A percentile compares a stretch with the other conserved stretches of the same genome.
Conservation (phyloP, 2,113 vertebrate genomes). For the Pseudorhombus dupliciocellatus region DNA sequence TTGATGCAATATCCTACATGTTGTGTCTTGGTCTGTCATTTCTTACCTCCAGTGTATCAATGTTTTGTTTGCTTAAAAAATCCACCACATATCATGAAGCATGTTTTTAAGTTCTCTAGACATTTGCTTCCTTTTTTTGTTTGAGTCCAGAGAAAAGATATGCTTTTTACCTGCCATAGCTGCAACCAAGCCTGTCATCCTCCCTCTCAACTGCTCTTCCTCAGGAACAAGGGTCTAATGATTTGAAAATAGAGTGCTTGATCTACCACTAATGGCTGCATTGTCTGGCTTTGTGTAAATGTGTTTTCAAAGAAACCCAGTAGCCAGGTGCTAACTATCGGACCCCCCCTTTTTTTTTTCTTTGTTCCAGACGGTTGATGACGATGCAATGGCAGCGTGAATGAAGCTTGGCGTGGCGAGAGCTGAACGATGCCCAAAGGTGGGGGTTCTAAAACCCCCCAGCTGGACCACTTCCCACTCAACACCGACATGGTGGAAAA, state of each 20-base stretch:
- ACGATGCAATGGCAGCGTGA: slow-evolving; percentile 95
- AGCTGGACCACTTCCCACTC: slow-evolving; percentile 96
- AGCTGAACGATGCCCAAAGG: slow-evolving; percentile 99
- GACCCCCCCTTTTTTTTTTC: slow-evolving; percentile 25
- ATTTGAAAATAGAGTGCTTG: slow-evolving; percentile 65
- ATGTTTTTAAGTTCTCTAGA: slow-evolving; percentile 22
- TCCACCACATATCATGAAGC: slow-evolving; percentile 2
- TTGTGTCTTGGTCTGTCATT: slow-evolving; percentile 3
- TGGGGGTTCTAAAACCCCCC: slow-evolving; percentile 99
- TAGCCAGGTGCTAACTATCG: slow-evolving; percentile 62
- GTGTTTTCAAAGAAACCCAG: slow-evolving; percentile 63
- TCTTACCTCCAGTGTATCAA: not conserved
- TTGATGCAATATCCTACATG: slow-evolving; percentile 14
- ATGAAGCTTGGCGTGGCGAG: slow-evolving; percentile 96
- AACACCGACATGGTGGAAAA: slow-evolving; percentile 99
- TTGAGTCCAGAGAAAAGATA: slow-evolving; percentile 19
- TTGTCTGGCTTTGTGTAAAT: slow-evolving; percentile 66
- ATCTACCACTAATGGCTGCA: slow-evolving; percentile 64
- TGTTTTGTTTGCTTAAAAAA: slow-evolving; percentile 3
- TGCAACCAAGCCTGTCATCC: slow-evolving; percentile 25
- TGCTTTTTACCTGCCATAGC: slow-evolving; percentile 36
- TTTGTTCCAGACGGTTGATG: slow-evolving; percentile 91
- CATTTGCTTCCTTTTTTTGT: slow-evolving; percentile 22
- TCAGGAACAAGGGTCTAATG: slow-evolving; percentile 50
- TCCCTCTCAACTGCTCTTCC: slow-evolving; percentile 37